Evolutionary conservation across 37 sponge, comb jelly and placozoan genomes (phyloP).

Genomic region (Axinella damicornis): DNA sequence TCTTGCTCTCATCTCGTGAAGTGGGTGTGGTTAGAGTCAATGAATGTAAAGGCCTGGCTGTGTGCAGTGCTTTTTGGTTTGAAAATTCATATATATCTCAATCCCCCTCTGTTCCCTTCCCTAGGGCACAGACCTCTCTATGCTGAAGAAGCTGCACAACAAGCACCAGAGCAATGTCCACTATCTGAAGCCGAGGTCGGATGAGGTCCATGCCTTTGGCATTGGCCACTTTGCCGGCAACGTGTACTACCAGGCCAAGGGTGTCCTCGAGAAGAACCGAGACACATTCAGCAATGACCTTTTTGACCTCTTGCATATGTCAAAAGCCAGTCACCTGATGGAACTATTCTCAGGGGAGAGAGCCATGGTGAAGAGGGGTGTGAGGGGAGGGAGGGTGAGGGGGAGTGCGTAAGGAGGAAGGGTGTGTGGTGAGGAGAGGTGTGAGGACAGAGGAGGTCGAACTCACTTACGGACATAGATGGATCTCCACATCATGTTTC

Average conservation of each 20-base stretch:
- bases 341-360: slow-evolving; percentile 72
- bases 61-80: no score
- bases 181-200: slow-evolving; percentile 85
- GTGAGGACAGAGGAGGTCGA: no score
- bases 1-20: no score
- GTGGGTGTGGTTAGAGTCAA: no score
- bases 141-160: slow-evolving; percentile 89
- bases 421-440: no score
- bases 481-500: no score
- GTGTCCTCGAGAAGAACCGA: slow-evolving; percentile 94
- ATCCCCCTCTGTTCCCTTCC: no score
- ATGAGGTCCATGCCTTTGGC: slow-evolving; percentile 68
- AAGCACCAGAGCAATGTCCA: slow-evolving; percentile 76
- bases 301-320: slow-evolving; percentile 73
- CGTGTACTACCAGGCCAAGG: slow-evolving; percentile 81
- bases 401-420: background rate
- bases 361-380: slow-evolving; percentile 59
- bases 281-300: slow-evolving; percentile 97
- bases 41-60: no score
- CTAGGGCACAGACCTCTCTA: slow-evolving; percentile 88
- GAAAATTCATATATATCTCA: no score
- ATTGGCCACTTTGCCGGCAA: slow-evolving; percentile 91
- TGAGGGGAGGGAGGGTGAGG: background rate
- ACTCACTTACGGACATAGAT: no score
- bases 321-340: slow-evolving; percentile 55